phyloP scores from a whole-genome alignment of 2,888 invertebrate genomes.

The Saturnia pavonia region DNA sequence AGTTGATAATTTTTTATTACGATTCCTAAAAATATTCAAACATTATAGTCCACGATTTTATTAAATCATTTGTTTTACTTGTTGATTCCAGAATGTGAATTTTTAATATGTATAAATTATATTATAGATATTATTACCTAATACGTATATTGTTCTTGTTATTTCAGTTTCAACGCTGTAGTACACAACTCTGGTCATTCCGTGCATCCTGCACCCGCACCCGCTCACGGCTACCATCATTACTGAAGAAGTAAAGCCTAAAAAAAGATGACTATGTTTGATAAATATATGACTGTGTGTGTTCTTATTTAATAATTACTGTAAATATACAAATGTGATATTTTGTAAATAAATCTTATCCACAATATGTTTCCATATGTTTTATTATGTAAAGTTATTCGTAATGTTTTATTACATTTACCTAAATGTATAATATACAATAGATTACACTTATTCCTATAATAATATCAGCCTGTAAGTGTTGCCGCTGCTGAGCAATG shows the following conservation, averaged over 20 bases:
- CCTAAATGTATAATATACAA: too few species aligned
- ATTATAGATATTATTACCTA: not conserved
- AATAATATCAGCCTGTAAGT: too few species aligned
- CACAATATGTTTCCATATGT: not conserved
- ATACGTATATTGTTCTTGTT: not conserved
- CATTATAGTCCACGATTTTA: too few species aligned
- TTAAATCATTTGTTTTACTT: too few species aligned
- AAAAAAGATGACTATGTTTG: conserved; percentile 2
- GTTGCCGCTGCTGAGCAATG: too few species aligned
- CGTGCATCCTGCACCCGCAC: conserved; percentile 39
- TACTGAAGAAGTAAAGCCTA: conserved; percentile 37
- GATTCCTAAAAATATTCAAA: too few species aligned
- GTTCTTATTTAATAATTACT: not conserved
- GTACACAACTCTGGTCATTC: conserved; percentile 65
- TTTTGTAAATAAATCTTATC: conserved; percentile 2
- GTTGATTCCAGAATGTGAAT: not conserved
- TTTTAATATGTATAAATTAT: not conserved
- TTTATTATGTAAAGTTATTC: not conserved
- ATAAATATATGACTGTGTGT: conserved; percentile 8
- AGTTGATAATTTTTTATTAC: too few species aligned
- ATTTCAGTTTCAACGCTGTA: conserved; percentile 62
- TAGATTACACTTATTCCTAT: too few species aligned
- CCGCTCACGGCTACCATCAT: conserved; percentile 45
- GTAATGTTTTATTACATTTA: too few species aligned
- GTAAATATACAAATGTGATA: conserved; percentile 11